A percentile compares a stretch with the other conserved stretches of the same genome.
Conservation (phyloP, 2,797 vertebrate species). For the Silurus lanzhouensis region DNA sequence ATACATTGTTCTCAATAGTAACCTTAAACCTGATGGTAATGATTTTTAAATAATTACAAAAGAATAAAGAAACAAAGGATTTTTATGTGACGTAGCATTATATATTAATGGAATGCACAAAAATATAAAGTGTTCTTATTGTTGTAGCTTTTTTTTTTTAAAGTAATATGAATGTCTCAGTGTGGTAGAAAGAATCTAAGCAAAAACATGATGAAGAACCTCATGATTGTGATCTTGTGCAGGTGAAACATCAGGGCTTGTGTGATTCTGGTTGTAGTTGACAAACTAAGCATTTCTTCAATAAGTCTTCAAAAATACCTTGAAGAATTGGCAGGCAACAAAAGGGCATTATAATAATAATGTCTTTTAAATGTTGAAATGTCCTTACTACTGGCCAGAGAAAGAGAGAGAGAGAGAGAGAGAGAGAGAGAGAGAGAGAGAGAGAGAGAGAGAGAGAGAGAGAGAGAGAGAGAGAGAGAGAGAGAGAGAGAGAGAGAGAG, state of each 20-base stretch:
- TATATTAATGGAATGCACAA: too few relatives aligned
- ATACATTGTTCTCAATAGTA: background rate
- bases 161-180: background rate
- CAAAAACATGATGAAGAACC: background rate
- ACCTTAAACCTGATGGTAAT: background rate
- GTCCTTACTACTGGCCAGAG: background rate
- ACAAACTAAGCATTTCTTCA: background rate
- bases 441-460: too few relatives aligned
- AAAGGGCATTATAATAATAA: background rate
- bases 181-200: background rate
- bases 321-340: background rate
- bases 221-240: too few relatives aligned
- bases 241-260: background rate
- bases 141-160: too few relatives aligned
- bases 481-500: background rate
- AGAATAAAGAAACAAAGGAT: background rate
- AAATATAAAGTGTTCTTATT: too few relatives aligned
- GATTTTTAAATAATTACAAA: background rate
- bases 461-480: background rate
- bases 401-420: background rate
- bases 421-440: background rate
- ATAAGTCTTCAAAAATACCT: background rate
- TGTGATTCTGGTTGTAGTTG: background rate
- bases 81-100: background rate
- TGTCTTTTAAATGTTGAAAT: background rate